Evolutionary conservation across 1,140 invertebrate genomes (phyloP).

Genomic region (Drosophila parvula): DNA sequence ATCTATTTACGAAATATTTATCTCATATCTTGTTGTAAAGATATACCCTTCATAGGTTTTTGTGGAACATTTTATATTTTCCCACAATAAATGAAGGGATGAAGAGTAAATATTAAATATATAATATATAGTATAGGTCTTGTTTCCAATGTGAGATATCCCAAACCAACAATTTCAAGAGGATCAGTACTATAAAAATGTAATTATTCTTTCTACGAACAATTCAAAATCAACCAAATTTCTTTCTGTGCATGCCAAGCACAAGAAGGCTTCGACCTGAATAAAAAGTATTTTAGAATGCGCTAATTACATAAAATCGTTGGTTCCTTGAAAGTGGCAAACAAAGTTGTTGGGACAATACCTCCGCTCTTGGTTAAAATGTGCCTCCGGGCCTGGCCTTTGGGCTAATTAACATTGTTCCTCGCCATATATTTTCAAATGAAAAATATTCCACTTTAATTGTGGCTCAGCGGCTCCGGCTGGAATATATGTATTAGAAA

Average conservation of each 20-base stretch:
- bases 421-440: conserved; percentile 39
- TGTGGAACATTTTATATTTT: background rate
- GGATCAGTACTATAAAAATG: background rate
- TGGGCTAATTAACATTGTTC: conserved; percentile 42
- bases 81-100: background rate
- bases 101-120: too few relatives aligned
- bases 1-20: background rate
- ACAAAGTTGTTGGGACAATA: conserved; percentile 22
- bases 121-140: too few relatives aligned
- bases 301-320: conserved; percentile 75
- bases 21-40: background rate
- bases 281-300: conserved; percentile 75
- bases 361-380: conserved; percentile 12
- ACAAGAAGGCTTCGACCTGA: conserved; percentile 58
- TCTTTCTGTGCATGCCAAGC: conserved; percentile 6
- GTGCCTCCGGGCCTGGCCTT: conserved; percentile 18
- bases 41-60: too few relatives aligned
- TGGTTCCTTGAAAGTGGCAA: conserved; percentile 55
- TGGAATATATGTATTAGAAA: conserved; percentile 64
- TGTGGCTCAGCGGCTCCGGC: conserved; percentile 48
- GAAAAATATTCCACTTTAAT: conserved; percentile 69
- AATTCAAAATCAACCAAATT: conserved; percentile 6
- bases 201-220: background rate
- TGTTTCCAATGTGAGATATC: too few relatives aligned
- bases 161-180: background rate